Conservation (phyloP, 1,140 invertebrate genomes). For the Magallana gigas region DNA sequence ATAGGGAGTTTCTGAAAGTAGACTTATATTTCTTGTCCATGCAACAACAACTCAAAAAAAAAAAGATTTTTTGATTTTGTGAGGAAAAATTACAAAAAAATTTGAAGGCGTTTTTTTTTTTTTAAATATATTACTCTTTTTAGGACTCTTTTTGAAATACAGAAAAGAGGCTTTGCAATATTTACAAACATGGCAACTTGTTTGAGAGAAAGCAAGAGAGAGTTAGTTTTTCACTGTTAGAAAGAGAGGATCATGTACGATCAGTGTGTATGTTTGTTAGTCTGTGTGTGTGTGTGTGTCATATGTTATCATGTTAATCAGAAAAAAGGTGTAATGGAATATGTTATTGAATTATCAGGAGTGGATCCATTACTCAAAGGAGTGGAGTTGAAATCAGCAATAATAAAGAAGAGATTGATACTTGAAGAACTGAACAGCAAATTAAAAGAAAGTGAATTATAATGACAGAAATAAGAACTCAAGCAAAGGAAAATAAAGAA, state of each 20-base stretch:
- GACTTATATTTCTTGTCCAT: too few relatives aligned
- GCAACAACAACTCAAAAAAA: too few relatives aligned
- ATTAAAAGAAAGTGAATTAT: not conserved
- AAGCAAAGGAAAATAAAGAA: not conserved
- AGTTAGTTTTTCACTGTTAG: not conserved
- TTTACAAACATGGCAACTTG: too few relatives aligned
- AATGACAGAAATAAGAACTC: not conserved
- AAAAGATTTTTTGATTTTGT: too few relatives aligned
- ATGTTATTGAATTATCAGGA: not conserved
- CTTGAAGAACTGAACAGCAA: not conserved
- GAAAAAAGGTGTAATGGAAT: conserved; percentile 13
- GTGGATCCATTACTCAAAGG: not conserved
- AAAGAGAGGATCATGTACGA: not conserved
- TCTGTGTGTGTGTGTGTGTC: conserved; percentile 1
- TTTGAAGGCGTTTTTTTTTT: too few relatives aligned
- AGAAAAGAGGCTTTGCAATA: too few relatives aligned
- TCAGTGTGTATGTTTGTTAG: not conserved
- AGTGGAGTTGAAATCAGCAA: too few relatives aligned
- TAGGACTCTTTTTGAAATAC: too few relatives aligned
- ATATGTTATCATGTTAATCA: conserved; percentile 15
- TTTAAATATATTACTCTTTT: too few relatives aligned
- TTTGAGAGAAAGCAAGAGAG: too few relatives aligned
- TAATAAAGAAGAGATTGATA: not conserved
- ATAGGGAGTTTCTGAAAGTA: not conserved
- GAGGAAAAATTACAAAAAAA: too few relatives aligned